Conservation (phyloP, 2,797 vertebrate species). For the Neoniphon sammara region DNA sequence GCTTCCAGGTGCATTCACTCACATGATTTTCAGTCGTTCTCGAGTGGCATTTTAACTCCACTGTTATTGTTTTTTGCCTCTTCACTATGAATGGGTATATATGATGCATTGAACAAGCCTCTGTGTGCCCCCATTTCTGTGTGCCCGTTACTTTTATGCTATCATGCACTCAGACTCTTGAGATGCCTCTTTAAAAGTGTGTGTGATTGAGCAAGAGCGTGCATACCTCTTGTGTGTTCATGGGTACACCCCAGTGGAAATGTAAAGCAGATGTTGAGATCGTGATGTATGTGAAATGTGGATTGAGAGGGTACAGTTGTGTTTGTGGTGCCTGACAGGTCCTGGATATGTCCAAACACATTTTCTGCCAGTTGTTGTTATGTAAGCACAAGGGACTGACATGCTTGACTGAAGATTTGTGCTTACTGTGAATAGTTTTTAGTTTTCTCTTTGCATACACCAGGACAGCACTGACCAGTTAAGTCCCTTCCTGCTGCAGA, state of each 20-base stretch:
- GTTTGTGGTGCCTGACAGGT: constrained; percentile 51
- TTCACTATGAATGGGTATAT: neutral
- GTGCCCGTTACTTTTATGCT: constrained; percentile 7
- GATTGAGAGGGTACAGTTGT: constrained; percentile 41
- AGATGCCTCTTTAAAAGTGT: neutral
- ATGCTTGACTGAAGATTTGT: constrained; percentile 51
- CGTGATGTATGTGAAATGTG: constrained; percentile 38
- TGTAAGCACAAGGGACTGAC: constrained; percentile 52
- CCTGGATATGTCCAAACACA: constrained; percentile 76
- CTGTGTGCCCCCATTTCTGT: constrained; percentile 3
- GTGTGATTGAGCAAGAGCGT: constrained; percentile 19
- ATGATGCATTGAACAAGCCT: neutral
- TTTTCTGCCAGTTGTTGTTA: constrained; percentile 75
- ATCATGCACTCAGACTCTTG: neutral
- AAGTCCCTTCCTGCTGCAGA: constrained; percentile 2
- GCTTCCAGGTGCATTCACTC: neutral
- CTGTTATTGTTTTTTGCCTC: neutral
- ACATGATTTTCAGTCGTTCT: neutral
- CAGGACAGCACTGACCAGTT: constrained; percentile 10
- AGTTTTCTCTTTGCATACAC: constrained; percentile 10
- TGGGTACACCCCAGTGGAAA: constrained; percentile 45
- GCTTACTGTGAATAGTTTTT: constrained; percentile 54
- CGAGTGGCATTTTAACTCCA: neutral
- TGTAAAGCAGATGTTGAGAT: constrained; percentile 65
- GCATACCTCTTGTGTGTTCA: constrained; percentile 16